Evolutionary conservation across 2,888 invertebrate species (phyloP).

Genomic region (Drosophila ustulata): DNA sequence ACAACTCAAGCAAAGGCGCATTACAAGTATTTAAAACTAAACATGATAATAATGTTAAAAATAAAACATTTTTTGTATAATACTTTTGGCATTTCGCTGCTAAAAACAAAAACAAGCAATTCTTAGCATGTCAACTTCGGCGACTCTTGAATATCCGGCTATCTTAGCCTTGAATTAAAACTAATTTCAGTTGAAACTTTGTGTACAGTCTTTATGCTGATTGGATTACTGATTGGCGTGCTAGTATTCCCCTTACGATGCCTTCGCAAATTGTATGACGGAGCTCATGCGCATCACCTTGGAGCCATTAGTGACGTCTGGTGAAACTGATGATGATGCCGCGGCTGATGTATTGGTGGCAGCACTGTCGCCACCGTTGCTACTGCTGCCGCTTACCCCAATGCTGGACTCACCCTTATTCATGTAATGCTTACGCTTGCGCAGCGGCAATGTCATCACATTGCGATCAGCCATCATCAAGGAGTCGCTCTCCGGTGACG

Average conservation of each 20-base stretch:
- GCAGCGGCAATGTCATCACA: conserved; percentile 89
- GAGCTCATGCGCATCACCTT: conserved; percentile 87
- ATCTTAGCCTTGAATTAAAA: conserved; percentile 47
- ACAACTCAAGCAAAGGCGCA: conserved; percentile 35
- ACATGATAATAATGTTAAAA: conserved; percentile 59
- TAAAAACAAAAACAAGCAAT: conserved; percentile 32
- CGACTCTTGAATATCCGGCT: conserved; percentile 4
- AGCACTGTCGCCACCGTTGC: conserved; percentile 8
- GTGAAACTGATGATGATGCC: conserved; percentile 24
- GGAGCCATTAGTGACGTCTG: conserved; percentile 31
- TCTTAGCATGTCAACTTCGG: not conserved
- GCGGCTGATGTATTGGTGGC: conserved; percentile 21
- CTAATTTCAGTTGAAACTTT: conserved; percentile 76
- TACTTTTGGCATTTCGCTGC: conserved; percentile 76
- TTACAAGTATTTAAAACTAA: conserved; percentile 47
- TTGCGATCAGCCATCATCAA: conserved; percentile 86
- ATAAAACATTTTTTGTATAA: conserved; percentile 61
- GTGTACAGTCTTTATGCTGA: conserved; percentile 76
- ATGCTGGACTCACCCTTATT: conserved; percentile 86
- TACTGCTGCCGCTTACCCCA: conserved; percentile 8
- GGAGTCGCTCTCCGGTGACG: conserved; percentile 86
- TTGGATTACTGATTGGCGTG: conserved; percentile 32
- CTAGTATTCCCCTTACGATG: conserved; percentile 85
- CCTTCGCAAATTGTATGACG: conserved; percentile 94
- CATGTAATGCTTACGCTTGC: conserved; percentile 92